Evolutionary conservation across 1,140 invertebrate species (phyloP), one percentile per base, ranked within the genome.

Genomic region (Papilio polyxenes): DNA sequence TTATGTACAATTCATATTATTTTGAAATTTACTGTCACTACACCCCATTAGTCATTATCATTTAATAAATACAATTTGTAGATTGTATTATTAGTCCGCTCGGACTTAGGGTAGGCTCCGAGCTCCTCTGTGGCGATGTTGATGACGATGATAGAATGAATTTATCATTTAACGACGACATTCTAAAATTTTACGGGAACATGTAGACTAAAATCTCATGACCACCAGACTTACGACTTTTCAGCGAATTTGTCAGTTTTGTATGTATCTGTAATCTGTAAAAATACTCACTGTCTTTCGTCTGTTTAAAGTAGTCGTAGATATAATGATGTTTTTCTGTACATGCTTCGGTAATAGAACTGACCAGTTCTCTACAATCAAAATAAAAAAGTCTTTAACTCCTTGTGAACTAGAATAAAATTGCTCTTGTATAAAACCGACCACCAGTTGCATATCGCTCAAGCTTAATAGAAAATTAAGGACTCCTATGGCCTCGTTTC

Each of bases 401-500:
- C 7, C 48, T 51, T 13, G 49, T 20, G 23, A 72, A 69, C 3
- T 69, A 1, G 65, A 69, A 37, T 37, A 11, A 69, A 72, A 37
- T 40, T 37, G 31, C 13, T 11, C 31, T 37, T 72, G 23, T 65
- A 72, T 72, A 4, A 23, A 15, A 72, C 65, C 9, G 31, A 13
- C 65, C 65, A 72, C 65, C 65, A 72, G 65, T 72, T 72, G 65
- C 31, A 7, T 37, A 72, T 15, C 11, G 65, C 11, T 65, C 62
- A 65, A 40, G 23, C 65, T 72, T 37, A 72, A 72, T 72, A 72
- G 65, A 72, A 72, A 72, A 15, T 72, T 37, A 72, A 72, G 65
- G 65, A 72, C 65, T 72, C 2, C 1, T 65, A 72, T 37, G 23
- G 31, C 65, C 65, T 72, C 31, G 31, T 37, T 37, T 72, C 23